Evolutionary conservation across 2,888 invertebrate species (phyloP).

Genomic region (Melangyna quadrimaculata): DNA sequence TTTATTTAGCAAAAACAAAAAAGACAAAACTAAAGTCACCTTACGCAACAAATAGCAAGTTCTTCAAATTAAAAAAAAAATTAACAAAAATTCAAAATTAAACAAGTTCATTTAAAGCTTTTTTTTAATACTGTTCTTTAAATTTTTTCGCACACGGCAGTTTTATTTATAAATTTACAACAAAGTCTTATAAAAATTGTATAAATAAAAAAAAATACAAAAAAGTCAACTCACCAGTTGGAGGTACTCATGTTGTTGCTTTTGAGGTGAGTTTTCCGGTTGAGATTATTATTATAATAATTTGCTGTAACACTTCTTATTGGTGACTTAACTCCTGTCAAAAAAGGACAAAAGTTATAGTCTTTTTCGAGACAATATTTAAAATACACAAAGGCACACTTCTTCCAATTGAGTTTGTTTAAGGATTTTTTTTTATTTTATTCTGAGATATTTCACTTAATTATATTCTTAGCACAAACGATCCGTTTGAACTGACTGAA

Average conservation of each 20-base stretch:
- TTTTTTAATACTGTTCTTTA: slow-evolving; percentile 12
- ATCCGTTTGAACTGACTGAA: slow-evolving; percentile 46
- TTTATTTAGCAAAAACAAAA: not conserved
- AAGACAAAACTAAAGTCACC: not conserved
- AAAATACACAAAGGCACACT: slow-evolving; percentile 30
- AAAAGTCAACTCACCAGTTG: slow-evolving; percentile 36
- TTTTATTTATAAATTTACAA: slow-evolving; percentile 35
- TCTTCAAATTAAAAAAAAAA: not conserved
- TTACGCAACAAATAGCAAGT: slow-evolving; percentile 33
- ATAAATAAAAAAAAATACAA: not conserved
- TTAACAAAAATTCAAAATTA: not conserved
- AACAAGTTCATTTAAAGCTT: slow-evolving; percentile 14
- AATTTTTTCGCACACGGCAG: slow-evolving; percentile 36
- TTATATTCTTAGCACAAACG: slow-evolving; percentile 27
- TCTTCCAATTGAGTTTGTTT: slow-evolving; percentile 39
- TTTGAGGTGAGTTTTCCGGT: not conserved
- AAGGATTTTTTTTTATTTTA: not conserved
- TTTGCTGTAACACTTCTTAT: not conserved
- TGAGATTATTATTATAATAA: not conserved
- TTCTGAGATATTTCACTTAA: not conserved
- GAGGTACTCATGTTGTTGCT: slow-evolving; percentile 40
- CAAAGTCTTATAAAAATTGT: not conserved
- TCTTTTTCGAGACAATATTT: not conserved
- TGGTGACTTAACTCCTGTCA: slow-evolving; percentile 12
- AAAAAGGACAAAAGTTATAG: slow-evolving; percentile 7